A percentile compares a stretch with the other conserved stretches of the same genome.
Evolutionary conservation across 2,888 invertebrate species (phyloP).

Genomic region (Zygogramma bicolorata): DNA sequence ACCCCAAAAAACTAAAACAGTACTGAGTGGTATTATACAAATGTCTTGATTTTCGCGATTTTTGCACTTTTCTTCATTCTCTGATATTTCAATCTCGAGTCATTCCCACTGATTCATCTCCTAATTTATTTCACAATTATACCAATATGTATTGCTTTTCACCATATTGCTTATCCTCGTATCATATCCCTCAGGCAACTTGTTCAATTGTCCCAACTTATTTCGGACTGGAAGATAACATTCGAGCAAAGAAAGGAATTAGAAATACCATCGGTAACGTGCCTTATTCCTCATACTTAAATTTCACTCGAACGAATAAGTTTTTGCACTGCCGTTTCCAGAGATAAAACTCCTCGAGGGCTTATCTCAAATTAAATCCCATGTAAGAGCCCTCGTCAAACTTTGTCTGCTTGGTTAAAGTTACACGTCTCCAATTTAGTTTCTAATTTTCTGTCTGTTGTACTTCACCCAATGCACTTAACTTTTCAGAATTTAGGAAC

Average conservation of each 20-base stretch:
- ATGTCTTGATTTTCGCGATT: too few relatives aligned
- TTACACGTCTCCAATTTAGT: conserved; percentile 15
- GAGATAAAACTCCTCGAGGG: conserved; percentile 11
- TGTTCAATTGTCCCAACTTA: background rate
- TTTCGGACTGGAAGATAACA: background rate
- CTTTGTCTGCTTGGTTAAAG: conserved; percentile 21
- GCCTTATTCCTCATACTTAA: conserved; percentile 9
- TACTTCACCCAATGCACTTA: conserved; percentile 1
- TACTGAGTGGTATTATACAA: too few relatives aligned
- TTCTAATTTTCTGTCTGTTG: conserved; percentile 18
- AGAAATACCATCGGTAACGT: background rate
- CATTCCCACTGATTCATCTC: too few relatives aligned
- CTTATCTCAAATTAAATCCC: conserved; percentile 27
- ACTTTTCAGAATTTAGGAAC: background rate
- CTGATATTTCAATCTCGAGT: too few relatives aligned
- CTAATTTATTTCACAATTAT: too few relatives aligned
- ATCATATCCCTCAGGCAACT: background rate
- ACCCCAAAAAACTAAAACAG: too few relatives aligned
- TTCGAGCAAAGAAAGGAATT: background rate
- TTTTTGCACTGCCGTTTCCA: conserved; percentile 18
- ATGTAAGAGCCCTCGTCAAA: conserved; percentile 16
- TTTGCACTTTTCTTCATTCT: too few relatives aligned
- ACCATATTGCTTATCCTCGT: background rate
- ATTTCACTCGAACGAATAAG: conserved; percentile 20
- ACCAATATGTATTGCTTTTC: background rate